Conservation (phyloP, 2,888 invertebrate species). For the Hirudinaria manillensis region DNA sequence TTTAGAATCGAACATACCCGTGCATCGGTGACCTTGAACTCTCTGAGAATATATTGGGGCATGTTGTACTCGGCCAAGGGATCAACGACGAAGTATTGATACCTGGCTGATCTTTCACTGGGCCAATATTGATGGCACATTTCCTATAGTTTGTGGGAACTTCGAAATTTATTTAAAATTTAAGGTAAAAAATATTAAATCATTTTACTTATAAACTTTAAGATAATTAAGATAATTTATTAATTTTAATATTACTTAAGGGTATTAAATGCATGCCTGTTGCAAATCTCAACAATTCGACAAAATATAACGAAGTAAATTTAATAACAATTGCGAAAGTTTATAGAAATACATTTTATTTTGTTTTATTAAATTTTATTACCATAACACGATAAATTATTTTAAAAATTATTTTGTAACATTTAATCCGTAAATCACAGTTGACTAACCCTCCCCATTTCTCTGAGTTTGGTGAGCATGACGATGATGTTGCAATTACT, state of each 20-base stretch:
- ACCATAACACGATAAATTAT: not conserved
- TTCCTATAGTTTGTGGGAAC: slow-evolving; percentile 13
- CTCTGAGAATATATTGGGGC: slow-evolving; percentile 32
- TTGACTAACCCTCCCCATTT: slow-evolving; percentile 84
- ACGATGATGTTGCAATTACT: slow-evolving; percentile 98
- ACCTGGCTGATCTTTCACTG: slow-evolving; percentile 79
- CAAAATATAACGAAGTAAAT: too few relatives aligned
- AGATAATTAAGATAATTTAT: too few relatives aligned
- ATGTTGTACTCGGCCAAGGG: slow-evolving; percentile 34
- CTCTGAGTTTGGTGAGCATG: slow-evolving; percentile 93
- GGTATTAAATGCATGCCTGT: too few relatives aligned
- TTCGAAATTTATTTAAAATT: not conserved
- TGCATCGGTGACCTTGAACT: slow-evolving; percentile 34
- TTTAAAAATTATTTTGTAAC: not conserved
- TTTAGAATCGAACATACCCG: slow-evolving; percentile 12
- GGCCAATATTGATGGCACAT: slow-evolving; percentile 89
- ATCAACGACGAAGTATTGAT: slow-evolving; percentile 60
- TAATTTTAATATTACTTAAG: too few relatives aligned
- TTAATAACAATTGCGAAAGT: too few relatives aligned
- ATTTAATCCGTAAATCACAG: not conserved
- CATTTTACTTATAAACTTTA: too few relatives aligned
- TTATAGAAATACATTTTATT: too few relatives aligned
- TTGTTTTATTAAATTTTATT: not conserved
- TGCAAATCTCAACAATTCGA: too few relatives aligned
- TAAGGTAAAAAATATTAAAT: too few relatives aligned